Evolutionary conservation across 2,888 invertebrate species (phyloP).

Genomic region (Lochmaea capreae): DNA sequence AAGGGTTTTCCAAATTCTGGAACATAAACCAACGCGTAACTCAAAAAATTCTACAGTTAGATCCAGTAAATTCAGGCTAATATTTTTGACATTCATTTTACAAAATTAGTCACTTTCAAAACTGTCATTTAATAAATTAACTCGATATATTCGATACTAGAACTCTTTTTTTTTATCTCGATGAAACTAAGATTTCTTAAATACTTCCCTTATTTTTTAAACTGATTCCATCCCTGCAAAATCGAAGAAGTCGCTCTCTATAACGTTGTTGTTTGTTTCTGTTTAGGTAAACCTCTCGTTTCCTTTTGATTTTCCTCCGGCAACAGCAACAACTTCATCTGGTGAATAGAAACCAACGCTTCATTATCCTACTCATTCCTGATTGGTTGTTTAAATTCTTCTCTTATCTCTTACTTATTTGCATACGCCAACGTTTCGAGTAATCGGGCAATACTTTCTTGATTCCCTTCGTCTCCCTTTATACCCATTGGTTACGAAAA

Average conservation of each 20-base stretch:
- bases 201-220: no score
- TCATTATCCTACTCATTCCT: constrained; percentile 62
- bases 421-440: constrained; percentile 55
- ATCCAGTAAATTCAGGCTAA: no score
- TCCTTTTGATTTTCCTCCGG: constrained; percentile 65
- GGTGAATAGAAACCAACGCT: constrained; percentile 63
- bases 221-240: constrained; percentile 35
- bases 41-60: no score
- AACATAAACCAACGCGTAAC: no score
- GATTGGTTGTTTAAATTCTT: constrained; percentile 63
- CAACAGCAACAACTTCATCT: constrained; percentile 58
- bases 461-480: constrained; percentile 39
- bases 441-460: constrained; percentile 48
- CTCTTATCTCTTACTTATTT: constrained; percentile 62
- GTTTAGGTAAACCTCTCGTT: constrained; percentile 64
- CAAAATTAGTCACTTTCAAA: no score
- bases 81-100: no score
- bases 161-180: no score
- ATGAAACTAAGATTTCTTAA: no score
- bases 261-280: constrained; percentile 65
- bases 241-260: constrained; percentile 58
- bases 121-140: no score
- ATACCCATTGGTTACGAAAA: constrained; percentile 9
- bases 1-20: no score
- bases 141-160: no score